These are phyloP conservation scores for Drosophila melanogaster DNA, from an alignment of 1,140 invertebrate species.

Conservation along the genomic window DNA sequence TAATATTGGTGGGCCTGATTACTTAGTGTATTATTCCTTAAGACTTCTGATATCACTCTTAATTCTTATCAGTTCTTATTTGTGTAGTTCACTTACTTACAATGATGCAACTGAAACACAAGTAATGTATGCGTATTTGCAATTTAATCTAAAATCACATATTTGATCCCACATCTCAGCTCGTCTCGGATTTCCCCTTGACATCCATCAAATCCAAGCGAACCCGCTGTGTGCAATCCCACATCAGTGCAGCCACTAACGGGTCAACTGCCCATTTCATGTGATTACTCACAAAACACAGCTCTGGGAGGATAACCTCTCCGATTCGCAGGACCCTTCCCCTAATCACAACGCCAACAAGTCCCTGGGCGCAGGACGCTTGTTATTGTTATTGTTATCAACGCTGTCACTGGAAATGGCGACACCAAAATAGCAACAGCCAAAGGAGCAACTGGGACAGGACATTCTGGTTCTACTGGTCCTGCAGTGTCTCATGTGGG, in stretches of 20 bases:
- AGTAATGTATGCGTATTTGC: background rate
- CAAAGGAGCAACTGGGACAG: slow-evolving; percentile 16
- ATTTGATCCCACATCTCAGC: slow-evolving; percentile 7
- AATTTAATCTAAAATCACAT: background rate
- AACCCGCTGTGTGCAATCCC: slow-evolving; percentile 11
- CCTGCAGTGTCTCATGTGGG: slow-evolving; percentile 65
- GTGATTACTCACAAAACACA: slow-evolving; percentile 48
- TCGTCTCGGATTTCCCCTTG: slow-evolving; percentile 19
- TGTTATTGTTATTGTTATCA: slow-evolving; percentile 80
- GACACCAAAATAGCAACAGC: slow-evolving; percentile 23
- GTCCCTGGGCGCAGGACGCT: slow-evolving; percentile 43
- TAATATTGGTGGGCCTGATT: too few species aligned
- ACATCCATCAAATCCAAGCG: slow-evolving; percentile 40
- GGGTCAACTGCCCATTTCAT: slow-evolving; percentile 55
- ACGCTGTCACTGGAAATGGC: slow-evolving; percentile 65
- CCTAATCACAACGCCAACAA: slow-evolving; percentile 51
- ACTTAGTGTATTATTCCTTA: too few species aligned
- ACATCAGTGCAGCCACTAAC: slow-evolving; percentile 12
- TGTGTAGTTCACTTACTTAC: too few species aligned
- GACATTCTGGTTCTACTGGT: background rate
- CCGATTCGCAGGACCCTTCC: background rate
- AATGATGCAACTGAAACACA: background rate
- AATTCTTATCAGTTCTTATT: too few species aligned
- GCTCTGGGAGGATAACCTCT: slow-evolving; percentile 23
- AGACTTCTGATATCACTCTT: too few species aligned